Evolutionary conservation across 2,797 vertebrate genomes (phyloP), one percentile per base, ranked within the genome.

Genomic region (Manis crassicaudata): DNA sequence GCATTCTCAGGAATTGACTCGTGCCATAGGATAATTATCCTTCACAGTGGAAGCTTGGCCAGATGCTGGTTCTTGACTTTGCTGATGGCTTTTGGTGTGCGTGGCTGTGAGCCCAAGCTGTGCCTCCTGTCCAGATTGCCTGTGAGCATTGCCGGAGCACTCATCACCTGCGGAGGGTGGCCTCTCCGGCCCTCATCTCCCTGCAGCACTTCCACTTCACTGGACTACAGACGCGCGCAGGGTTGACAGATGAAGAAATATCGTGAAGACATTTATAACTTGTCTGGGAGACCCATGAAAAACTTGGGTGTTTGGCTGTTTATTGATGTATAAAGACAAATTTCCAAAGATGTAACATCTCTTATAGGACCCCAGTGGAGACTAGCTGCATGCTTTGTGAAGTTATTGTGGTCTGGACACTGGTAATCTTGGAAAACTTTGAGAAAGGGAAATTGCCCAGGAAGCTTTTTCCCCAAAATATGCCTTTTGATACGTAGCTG

Each of bases 191-290:
- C 35, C 56, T 73, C 62, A 29, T 20, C 27, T 82, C 25, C 75
- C 62, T 11, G 17, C 7, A 7, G n/a, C 20, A 54, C 29, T 90
- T 88, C 80, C 6, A 4, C 91, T 89, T 95, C 89, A 68, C 73
- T 88, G 46, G 56, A 9, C 52, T 58, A 27, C 37, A 82, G 70
- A 90, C 35, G 50, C 82, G 56, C n/a, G 95, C 43, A 58, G 87
- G 43, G 72, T 8, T 97, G 95, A 95, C 68, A 63, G 93, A 93
- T 93, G 95, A 92, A 77, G 92, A 75, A 93, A 79, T 84, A 76
- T 21, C 93, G 21, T 46, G 18, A 89, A 90, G 70, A 93, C 94
- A 97, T 92, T 95, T 93, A 94, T 91, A 56, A 88, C 93, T 92
- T 97, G 62, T 84, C 92, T 90, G 83, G 85, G 92, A 88, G 63